Percentiles rank a stretch among this genome's conserved stretches.
phyloP scores from a whole-genome alignment of 1,140 invertebrate species.

The Drosophila teissieri region DNA sequence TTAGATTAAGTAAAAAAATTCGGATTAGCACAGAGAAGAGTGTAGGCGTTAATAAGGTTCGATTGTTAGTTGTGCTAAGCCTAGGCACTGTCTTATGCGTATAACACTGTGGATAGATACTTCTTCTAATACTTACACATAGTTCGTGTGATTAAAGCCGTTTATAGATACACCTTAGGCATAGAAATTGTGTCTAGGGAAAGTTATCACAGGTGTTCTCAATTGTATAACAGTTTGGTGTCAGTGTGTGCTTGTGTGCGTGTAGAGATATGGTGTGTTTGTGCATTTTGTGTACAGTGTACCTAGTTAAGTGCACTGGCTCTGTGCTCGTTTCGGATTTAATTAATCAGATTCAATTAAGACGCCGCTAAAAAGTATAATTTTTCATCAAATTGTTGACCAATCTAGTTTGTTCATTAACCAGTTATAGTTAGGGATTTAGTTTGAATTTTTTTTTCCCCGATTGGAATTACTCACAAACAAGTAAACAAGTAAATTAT shows the following conservation, averaged over 20 bases:
- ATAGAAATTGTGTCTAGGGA: conserved; percentile 28
- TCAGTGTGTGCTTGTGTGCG: conserved; percentile 31
- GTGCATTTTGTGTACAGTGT: conserved; percentile 39
- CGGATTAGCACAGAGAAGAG: conserved; percentile 29
- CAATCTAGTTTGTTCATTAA: conserved; percentile 11
- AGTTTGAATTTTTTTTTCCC: conserved; percentile 13
- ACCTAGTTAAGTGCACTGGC: conserved; percentile 43
- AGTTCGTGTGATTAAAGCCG: conserved; percentile 37
- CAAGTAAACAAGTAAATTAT: too few relatives aligned
- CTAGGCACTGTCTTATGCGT: conserved; percentile 14
- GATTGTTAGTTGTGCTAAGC: conserved; percentile 25
- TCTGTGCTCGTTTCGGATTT: conserved; percentile 36
- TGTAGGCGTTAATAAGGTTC: conserved; percentile 7
- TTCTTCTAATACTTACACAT: conserved; percentile 43
- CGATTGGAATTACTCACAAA: conserved; percentile 27
- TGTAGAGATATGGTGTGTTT: conserved; percentile 16
- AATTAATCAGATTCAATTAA: conserved; percentile 67
- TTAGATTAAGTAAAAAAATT: neutral
- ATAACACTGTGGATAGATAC: conserved; percentile 5
- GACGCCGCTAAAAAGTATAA: conserved; percentile 70
- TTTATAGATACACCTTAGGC: conserved; percentile 12
- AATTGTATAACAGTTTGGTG: conserved; percentile 41
- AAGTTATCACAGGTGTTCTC: conserved; percentile 54
- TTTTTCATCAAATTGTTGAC: conserved; percentile 51
- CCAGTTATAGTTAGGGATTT: conserved; percentile 21